Evolutionary conservation across 2,888 invertebrate genomes (phyloP), one percentile per base, ranked within the genome.

Genomic region (Cheilosia vulpina): DNA sequence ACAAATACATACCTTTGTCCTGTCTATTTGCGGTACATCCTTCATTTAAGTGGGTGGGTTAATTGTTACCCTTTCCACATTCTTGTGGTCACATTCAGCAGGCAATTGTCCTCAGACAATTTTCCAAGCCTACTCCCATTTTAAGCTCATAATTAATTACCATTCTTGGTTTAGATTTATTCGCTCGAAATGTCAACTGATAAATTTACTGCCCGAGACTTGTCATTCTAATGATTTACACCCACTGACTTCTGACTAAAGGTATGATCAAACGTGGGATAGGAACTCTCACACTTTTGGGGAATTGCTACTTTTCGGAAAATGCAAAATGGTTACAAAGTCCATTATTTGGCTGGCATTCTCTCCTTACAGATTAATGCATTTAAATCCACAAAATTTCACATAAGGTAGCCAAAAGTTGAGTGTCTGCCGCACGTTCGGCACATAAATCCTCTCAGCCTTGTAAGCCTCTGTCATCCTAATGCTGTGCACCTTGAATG

Each of bases 161-260:
- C 60, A 71, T 43, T 57, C 45, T 43, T 50, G 31, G 60, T 31
- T 53, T 13, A 24, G 34, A 63, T 58, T 58, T 27, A 65, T 72
- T 72, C 57, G 11, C 11, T 57, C 21, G 38, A 50, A 79, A 72
- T 71, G 50, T 65, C 43, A 52, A 50, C 53, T 69, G 71, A 60
- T 47, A 82, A 65, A 82, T 82, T 76, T 65, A 76, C 76, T 66
- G 38, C 76, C 60, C 6, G 15, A 50, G 31, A 66, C 38, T 53
- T 60, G 71, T 71, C 65, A 72, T 77, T 82, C 52, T 19, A 57
- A 77, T 77, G 82, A 82, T 77, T 76, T 76, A 81, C 76, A 21
- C 50, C 50, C 17, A 45, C 52, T 52, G 24, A 19, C 11, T 47
- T 19, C 9, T 47, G 17, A 6, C n/a, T 17, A 13, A 15, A 50